phyloP scores from a whole-genome alignment of 2,888 invertebrate species.

The Digitonthophagus gazella region DNA sequence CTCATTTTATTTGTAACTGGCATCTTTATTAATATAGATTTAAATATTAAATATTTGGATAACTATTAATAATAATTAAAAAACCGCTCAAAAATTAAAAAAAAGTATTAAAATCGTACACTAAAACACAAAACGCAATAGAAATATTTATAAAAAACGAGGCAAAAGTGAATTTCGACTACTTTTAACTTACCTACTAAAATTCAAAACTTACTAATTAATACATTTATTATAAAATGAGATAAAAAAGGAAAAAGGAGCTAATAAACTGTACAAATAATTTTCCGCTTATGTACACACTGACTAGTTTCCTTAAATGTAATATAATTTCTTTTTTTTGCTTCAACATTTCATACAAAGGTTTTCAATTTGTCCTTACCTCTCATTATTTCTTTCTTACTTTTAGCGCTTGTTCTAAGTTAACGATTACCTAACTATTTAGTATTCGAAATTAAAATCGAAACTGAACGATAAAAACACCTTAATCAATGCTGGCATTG shows the following conservation, averaged over 20 bases:
- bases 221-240: slow-evolving; percentile 16
- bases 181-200: too few relatives aligned
- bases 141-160: too few relatives aligned
- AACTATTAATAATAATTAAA: slow-evolving; percentile 19
- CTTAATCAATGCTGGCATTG: slow-evolving; percentile 7
- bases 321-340: slow-evolving; percentile 7
- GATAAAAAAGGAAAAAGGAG: slow-evolving; percentile 14
- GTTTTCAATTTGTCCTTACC: neutral
- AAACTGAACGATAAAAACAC: slow-evolving; percentile 4
- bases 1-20: slow-evolving; percentile 22
- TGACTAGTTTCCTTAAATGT: slow-evolving; percentile 23
- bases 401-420: neutral
- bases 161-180: too few relatives aligned
- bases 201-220: slow-evolving; percentile 5
- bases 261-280: slow-evolving; percentile 24
- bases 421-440: slow-evolving; percentile 13
- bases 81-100: slow-evolving; percentile 24
- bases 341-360: neutral
- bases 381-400: neutral
- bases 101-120: slow-evolving; percentile 21
- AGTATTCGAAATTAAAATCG: neutral
- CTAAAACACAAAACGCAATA: slow-evolving; percentile 14
- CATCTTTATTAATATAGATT: slow-evolving; percentile 26
- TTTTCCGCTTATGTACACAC: slow-evolving; percentile 25
- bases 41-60: slow-evolving; percentile 30